Base-by-base conservation (phyloP, 2,113 vertebrate genomes). In the Psammodynastes pulverulentus region DNA sequence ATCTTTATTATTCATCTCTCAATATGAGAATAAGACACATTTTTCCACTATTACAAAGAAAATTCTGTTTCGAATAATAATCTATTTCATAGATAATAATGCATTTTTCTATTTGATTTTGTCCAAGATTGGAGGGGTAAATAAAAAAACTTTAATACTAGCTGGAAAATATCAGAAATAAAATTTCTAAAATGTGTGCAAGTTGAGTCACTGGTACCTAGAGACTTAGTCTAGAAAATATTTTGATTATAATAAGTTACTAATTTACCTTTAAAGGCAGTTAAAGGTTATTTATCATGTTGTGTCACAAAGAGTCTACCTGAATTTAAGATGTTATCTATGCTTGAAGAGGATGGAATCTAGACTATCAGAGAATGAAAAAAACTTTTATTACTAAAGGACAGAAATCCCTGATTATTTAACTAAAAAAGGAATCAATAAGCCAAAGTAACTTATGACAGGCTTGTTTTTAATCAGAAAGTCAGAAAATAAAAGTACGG, bases 361-460 rank as follows among this genome's bases (percentile, higher is more conserved):
- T 56, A 94, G 86, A 90, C 45, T 96, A 53, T 23, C 92, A 92
- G 91, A 94, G 10, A 79, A 62, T 58, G 0, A 62, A 13, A 79
- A 67, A 7, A 79, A 56, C 46, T 24, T 45, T 91, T 53, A 46
- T 92, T 87, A 19, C 72, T 88, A 34, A 48, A 95, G 90, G 94
- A 94, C 1, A 95, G 48, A 91, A 92, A 39, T 79, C 56, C 19
- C 72, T 52, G 62, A 93, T 8, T 94, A n/a, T 56, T 95, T 94
- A 92, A 10, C 93, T 94, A 45, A 94, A 91, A 95, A 45, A 58
- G 4, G 48, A 92, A 93, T 92, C 84, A 45, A 15, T 53, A 91
- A 29, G 24, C 84, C 86, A 51, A 89, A 93, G 58, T 89, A 51
- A 54, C 86, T 92, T 54, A 89, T 58, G 52, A 89, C 92, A 48